Conservation (phyloP, 1,140 invertebrate species). For the Ostrea edulis region DNA sequence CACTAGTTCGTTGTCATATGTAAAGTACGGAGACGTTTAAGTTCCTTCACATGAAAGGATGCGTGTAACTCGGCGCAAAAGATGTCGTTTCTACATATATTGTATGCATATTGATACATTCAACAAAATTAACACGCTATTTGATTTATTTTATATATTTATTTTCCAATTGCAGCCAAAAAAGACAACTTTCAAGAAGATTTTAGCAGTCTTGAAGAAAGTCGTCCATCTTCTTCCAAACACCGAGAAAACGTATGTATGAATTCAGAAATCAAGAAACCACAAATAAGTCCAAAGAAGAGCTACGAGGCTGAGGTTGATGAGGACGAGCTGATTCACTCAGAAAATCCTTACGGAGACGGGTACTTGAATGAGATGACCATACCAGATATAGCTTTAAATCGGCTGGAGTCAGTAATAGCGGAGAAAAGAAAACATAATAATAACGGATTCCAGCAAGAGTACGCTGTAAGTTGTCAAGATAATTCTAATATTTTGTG, state of each 20-base stretch:
- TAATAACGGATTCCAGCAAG: background rate
- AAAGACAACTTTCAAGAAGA: background rate
- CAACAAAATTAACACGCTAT: no score
- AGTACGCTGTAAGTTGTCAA: background rate
- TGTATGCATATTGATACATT: no score
- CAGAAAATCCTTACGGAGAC: background rate
- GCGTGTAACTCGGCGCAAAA: no score
- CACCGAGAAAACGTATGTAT: background rate
- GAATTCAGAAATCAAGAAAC: background rate
- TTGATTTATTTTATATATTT: background rate
- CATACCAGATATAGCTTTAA: background rate
- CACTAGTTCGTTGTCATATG: background rate
- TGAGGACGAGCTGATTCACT: constrained; percentile 5
- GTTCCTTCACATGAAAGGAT: no score
- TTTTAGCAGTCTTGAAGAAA: background rate
- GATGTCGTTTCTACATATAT: no score
- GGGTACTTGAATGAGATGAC: background rate
- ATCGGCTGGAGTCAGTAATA: background rate
- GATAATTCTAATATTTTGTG: background rate
- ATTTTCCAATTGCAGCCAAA: background rate
- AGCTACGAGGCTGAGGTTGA: background rate
- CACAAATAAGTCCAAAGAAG: background rate
- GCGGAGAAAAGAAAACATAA: background rate
- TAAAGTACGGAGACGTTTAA: background rate
- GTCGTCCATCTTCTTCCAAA: background rate